Evolutionary conservation across 2,113 vertebrate genomes (phyloP).

Genomic region (Gobius niger): DNA sequence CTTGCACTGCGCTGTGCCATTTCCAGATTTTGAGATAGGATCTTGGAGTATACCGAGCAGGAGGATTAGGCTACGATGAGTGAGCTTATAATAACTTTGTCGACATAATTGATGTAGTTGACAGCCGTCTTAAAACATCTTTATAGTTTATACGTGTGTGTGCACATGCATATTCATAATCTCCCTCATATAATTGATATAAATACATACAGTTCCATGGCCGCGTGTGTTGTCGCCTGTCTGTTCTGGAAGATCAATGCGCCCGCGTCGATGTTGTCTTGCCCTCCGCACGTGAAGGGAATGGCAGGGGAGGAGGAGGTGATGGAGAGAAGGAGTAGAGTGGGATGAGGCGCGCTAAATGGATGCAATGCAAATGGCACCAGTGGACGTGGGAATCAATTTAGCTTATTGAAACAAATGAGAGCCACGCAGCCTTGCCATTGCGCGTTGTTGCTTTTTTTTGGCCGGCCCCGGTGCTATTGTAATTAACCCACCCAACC

Average conservation of each 20-base stretch:
- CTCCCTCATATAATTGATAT: conserved; percentile 14
- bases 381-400: conserved; percentile 78
- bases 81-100: not conserved
- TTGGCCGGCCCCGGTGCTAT: conserved; percentile 71
- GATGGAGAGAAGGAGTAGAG: conserved; percentile 37
- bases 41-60: too few relatives aligned
- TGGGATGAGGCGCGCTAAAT: conserved; percentile 65
- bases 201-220: not conserved
- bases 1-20: not conserved
- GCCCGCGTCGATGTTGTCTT: conserved; percentile 56
- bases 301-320: conserved; percentile 43
- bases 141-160: conserved; percentile 1
- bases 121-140: not conserved
- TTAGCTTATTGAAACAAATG: conserved; percentile 82
- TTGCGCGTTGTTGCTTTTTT: conserved; percentile 40
- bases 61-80: too few relatives aligned
- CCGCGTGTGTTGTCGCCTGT: conserved; percentile 25
- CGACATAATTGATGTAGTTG: not conserved
- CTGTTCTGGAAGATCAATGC: conserved; percentile 64
- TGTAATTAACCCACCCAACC: conserved; percentile 72
- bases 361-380: conserved; percentile 76
- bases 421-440: conserved; percentile 65
- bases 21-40: too few relatives aligned
- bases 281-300: conserved; percentile 56
- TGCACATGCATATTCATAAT: conserved; percentile 1